A percentile compares a stretch with the other conserved stretches of the same genome.
Conservation (phyloP, 2,113 vertebrate genomes). For the Gila orcuttii region DNA sequence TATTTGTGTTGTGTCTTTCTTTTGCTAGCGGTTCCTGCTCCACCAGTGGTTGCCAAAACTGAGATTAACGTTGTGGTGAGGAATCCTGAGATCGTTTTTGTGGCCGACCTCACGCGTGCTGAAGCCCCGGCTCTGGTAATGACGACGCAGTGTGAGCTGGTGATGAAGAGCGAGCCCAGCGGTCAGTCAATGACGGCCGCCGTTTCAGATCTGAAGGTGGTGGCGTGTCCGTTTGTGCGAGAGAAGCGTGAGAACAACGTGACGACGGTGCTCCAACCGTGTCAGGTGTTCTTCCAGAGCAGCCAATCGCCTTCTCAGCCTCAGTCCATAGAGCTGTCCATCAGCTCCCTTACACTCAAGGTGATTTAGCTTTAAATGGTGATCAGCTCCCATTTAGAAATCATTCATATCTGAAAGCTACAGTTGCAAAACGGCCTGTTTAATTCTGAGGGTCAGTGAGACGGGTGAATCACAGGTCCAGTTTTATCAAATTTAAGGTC, state of each 20-base stretch:
- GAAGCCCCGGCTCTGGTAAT: constrained; percentile 91
- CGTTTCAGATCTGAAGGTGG: constrained; percentile 88
- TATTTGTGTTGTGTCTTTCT: not conserved
- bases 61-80: constrained; percentile 87
- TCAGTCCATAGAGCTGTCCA: constrained; percentile 83
- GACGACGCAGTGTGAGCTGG: constrained; percentile 89
- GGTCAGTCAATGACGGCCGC: constrained; percentile 81
- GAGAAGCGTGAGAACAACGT: constrained; percentile 82
- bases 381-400: not conserved
- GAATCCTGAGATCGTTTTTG: constrained; percentile 96
- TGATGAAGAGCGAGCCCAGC: constrained; percentile 78
- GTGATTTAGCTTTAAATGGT: constrained; percentile 57
- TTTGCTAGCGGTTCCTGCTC: constrained; percentile 63
- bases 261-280: constrained; percentile 91
- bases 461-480: too few species aligned
- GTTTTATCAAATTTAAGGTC: too few species aligned
- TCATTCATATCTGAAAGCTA: not conserved
- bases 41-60: constrained; percentile 74
- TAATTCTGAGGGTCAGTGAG: too few species aligned
- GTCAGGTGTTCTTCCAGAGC: constrained; percentile 87
- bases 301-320: constrained; percentile 74
- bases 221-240: constrained; percentile 90
- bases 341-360: constrained; percentile 89
- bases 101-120: constrained; percentile 91
- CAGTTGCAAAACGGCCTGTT: too few species aligned